Evolutionary conservation across 2,113 vertebrate species (phyloP).

Genomic region (Centropristis striata): DNA sequence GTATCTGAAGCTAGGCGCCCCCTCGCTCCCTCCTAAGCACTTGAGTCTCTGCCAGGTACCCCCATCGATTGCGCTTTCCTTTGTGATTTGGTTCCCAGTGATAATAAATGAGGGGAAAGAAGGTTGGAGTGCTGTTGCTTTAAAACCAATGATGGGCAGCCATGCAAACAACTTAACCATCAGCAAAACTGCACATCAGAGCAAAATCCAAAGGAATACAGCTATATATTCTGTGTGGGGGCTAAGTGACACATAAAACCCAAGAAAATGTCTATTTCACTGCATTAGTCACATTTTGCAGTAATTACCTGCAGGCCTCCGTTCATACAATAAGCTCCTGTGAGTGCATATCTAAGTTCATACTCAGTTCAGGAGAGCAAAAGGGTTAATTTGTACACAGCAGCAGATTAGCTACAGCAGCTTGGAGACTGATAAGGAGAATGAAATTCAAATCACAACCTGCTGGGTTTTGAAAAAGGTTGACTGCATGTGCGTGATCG

Average conservation of each 20-base stretch:
- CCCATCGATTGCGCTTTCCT: slow-evolving; percentile 75
- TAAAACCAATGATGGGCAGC: slow-evolving; percentile 58
- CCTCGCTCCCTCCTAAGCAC: slow-evolving; percentile 63
- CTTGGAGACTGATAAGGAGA: slow-evolving; percentile 35
- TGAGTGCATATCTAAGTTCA: slow-evolving; percentile 10
- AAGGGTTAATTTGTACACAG: slow-evolving; percentile 32
- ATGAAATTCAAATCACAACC: slow-evolving; percentile 29
- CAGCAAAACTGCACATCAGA: slow-evolving; percentile 39
- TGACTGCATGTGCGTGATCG: slow-evolving; percentile 10
- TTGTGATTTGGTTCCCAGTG: slow-evolving; percentile 74
- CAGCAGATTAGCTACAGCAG: slow-evolving; percentile 24
- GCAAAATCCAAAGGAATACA: slow-evolving; percentile 16
- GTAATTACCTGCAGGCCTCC: neutral
- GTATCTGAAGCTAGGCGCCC: slow-evolving; percentile 54
- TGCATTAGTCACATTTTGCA: neutral
- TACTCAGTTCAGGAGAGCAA: slow-evolving; percentile 16
- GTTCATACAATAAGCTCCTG: slow-evolving; percentile 2
- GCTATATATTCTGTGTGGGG: slow-evolving; percentile 12
- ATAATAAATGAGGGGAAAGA: slow-evolving; percentile 72
- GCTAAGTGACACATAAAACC: slow-evolving; percentile 13
- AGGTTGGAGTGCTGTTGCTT: slow-evolving; percentile 45
- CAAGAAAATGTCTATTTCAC: slow-evolving; percentile 20
- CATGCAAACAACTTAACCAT: slow-evolving; percentile 35
- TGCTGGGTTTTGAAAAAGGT: slow-evolving; percentile 9
- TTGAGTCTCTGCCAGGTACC: slow-evolving; percentile 67